Evolutionary conservation across 1,140 invertebrate species (phyloP).

Genomic region (Anadara kagoshimensis): DNA sequence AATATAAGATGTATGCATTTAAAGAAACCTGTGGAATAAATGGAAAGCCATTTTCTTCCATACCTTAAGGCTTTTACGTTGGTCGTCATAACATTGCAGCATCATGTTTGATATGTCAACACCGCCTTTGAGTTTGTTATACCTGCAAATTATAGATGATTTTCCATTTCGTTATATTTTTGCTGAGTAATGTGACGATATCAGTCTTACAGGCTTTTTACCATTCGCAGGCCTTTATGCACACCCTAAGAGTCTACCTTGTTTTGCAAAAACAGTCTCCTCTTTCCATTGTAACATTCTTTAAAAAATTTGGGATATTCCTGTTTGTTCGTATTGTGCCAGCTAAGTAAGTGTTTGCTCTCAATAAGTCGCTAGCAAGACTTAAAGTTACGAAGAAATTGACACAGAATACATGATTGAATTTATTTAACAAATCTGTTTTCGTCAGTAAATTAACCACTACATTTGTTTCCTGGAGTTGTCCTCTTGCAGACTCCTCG

Average conservation of each 20-base stretch:
- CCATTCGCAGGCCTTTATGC: slow-evolving; percentile 1
- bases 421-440: slow-evolving; percentile 9
- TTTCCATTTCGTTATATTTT: neutral
- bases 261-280: slow-evolving; percentile 3
- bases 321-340: slow-evolving; percentile 19
- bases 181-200: neutral
- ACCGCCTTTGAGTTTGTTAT: slow-evolving; percentile 16
- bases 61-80: slow-evolving; percentile 2
- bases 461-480: slow-evolving; percentile 2
- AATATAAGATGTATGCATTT: slow-evolving; percentile 10
- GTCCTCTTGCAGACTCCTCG: too few species aligned
- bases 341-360: neutral
- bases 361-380: neutral
- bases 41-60: slow-evolving; percentile 17
- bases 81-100: neutral
- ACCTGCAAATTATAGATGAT: neutral
- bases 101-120: slow-evolving; percentile 12
- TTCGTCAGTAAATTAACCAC: neutral
- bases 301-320: slow-evolving; percentile 3
- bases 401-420: slow-evolving; percentile 22
- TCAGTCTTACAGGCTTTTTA: neutral
- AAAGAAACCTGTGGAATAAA: neutral
- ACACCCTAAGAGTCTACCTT: neutral
- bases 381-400: slow-evolving; percentile 8
- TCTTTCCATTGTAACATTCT: neutral